Evolutionary conservation across 2,113 vertebrate genomes (phyloP).

Genomic region (Panthera uncia): DNA sequence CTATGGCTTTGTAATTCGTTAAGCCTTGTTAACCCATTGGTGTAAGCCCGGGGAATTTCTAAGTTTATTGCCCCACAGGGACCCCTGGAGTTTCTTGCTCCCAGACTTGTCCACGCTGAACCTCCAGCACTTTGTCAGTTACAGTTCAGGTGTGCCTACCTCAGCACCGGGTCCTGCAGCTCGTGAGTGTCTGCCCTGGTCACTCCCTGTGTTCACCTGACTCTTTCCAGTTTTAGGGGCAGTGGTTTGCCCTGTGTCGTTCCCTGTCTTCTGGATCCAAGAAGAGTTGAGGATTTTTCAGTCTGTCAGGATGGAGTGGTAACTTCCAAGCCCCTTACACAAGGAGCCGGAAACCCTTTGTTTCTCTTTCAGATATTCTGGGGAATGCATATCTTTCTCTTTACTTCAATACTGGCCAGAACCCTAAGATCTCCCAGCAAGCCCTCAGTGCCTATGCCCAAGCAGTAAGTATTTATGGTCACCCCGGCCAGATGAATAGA

Average conservation of each 20-base stretch:
- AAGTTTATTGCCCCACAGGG: not conserved
- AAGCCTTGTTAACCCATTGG: no score
- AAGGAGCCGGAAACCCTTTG: not conserved
- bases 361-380: slow-evolving; percentile 88
- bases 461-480: slow-evolving; percentile 87
- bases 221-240: not conserved
- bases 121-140: not conserved
- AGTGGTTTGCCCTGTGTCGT: not conserved
- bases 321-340: not conserved
- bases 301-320: not conserved
- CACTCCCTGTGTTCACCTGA: not conserved
- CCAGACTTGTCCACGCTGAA: not conserved
- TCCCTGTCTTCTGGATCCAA: not conserved
- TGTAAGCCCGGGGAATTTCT: no score
- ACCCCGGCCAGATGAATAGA: not conserved
- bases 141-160: not conserved
- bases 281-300: not conserved
- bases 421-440: slow-evolving; percentile 92
- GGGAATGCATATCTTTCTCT: slow-evolving; percentile 94
- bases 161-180: not conserved
- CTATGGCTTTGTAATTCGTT: no score
- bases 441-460: slow-evolving; percentile 92
- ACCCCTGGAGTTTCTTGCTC: not conserved
- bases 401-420: slow-evolving; percentile 93
- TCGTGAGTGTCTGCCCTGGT: not conserved